Evolutionary conservation across 2,888 invertebrate genomes (phyloP), one percentile per base, ranked within the genome.

Genomic region (Dione juno): DNA sequence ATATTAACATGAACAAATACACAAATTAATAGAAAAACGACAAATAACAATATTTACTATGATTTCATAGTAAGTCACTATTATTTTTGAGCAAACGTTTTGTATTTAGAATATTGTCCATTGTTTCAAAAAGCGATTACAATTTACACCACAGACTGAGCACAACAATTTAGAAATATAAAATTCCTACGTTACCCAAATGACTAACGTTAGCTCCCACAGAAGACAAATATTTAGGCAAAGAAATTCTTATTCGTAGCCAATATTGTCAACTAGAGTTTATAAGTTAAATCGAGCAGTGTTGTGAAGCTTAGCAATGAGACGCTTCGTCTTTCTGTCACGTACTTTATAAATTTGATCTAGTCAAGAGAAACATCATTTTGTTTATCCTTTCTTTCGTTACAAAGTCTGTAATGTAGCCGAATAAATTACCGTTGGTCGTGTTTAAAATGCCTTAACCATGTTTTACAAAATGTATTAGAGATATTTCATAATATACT

Each of bases 291-390:
- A 75, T 76, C 74, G 76, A 75, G 71, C 73, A 45, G 68, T 67
- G 73, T 67, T 57, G 67, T 57, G 65, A 21, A 67, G 71, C 71
- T 65, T 73, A 59, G 67, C 73, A 73, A 77, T 77, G 74, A 76
- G 73, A 66, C 70, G 70, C 72, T 70, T 70, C 59, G 72, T 70
- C 63, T 70, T 69, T 66, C 70, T 64, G 70, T 75, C 76, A 77
- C 77, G 77, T 77, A 73, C 74, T 74, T 75, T 75, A 74, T 76
- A 76, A 76, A 77, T 74, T 76, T 76, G 73, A 78, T 78, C 74
- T 63, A 73, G 74, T 76, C 50, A 65, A 68, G 61, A 41, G 61
- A 70, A 72, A 70, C 61, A 63, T 57, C 70, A 72, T 74, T 71
- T 67, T 63, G 58, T 74, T 67, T 67, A 69, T 67, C 59, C 43